Conservation (phyloP, 2,113 vertebrate genomes). For the Gymnarchus niloticus region DNA sequence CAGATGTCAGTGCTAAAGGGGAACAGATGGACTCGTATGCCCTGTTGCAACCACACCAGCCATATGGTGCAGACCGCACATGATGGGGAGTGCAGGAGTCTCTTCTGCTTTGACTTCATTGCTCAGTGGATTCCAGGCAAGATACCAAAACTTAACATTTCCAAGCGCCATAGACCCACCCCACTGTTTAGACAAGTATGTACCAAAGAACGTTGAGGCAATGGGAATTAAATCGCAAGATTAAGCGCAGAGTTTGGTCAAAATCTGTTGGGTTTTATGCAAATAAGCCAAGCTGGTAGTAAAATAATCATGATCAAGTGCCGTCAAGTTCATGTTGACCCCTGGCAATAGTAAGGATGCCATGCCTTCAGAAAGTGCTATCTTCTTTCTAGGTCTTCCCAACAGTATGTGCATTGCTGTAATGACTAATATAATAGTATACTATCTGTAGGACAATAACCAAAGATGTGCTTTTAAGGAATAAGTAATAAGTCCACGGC, state of each 20-base stretch:
- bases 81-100: background rate
- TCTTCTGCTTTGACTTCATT: background rate
- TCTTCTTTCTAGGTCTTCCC: background rate
- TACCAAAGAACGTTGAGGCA: background rate
- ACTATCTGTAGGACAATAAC: background rate
- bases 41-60: background rate
- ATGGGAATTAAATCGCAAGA: background rate
- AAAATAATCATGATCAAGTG: background rate
- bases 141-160: background rate
- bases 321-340: background rate
- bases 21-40: constrained; percentile 6
- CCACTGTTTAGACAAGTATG: background rate
- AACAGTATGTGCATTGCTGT: background rate
- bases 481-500: background rate
- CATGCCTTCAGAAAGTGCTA: background rate
- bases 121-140: background rate
- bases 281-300: background rate
- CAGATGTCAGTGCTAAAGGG: background rate
- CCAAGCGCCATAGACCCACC: background rate
- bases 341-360: background rate
- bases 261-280: background rate
- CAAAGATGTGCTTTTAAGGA: background rate
- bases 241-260: background rate
- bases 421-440: background rate
- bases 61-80: background rate